These are phyloP conservation scores for Rhopalosiphum padi DNA, from an alignment of 1,140 invertebrate genomes.

Conservation along the genomic window DNA sequence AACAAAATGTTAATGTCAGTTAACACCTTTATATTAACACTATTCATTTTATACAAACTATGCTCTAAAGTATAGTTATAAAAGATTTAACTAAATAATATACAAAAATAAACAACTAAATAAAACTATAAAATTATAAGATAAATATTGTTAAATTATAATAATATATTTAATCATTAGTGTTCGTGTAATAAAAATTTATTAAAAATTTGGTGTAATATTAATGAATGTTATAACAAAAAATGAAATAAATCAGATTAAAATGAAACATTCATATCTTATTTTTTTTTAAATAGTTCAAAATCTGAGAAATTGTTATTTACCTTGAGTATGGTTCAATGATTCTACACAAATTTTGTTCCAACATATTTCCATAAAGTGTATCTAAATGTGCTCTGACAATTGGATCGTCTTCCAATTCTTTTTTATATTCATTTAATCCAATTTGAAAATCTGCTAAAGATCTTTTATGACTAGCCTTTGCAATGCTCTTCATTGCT, in stretches of 20 bases:
- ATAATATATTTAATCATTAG: not conserved
- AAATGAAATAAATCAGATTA: not conserved
- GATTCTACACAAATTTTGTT: conserved; percentile 97
- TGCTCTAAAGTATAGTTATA: not conserved
- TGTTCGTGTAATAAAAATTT: not conserved
- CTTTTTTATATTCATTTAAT: conserved; percentile 83
- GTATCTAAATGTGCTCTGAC: conserved; percentile 95
- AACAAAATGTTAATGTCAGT: no score
- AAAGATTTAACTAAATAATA: not conserved
- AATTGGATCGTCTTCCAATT: conserved; percentile 95
- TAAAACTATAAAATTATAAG: no score
- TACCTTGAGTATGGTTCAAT: conserved; percentile 94
- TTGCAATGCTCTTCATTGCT: conserved; percentile 96
- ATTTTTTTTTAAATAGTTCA: not conserved
- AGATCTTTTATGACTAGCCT: conserved; percentile 94
- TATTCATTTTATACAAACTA: not conserved
- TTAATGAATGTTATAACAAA: not conserved
- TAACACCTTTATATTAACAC: not conserved
- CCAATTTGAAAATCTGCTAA: conserved; percentile 93
- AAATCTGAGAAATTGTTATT: not conserved
- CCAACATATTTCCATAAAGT: conserved; percentile 97
- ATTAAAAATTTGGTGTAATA: not conserved
- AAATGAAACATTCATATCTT: no score
- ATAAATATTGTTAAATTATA: not conserved
- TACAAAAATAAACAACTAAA: not conserved